These are phyloP conservation scores for Poeciliopsis infans DNA, from an alignment of 2,797 vertebrate genomes.

Conservation along the genomic window DNA sequence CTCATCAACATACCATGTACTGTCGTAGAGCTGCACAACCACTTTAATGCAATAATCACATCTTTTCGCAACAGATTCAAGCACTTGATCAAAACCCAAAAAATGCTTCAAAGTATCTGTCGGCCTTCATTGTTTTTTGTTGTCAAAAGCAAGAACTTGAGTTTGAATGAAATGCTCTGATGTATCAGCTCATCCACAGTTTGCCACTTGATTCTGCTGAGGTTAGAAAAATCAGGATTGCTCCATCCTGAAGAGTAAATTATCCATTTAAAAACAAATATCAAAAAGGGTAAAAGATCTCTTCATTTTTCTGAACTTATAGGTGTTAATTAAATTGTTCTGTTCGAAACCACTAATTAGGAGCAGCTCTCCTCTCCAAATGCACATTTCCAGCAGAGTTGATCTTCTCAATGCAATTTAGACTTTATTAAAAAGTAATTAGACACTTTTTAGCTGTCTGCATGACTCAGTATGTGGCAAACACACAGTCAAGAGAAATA, in stretches of 20 bases:
- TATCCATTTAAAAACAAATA: constrained; percentile 7
- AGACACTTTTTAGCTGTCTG: constrained; percentile 13
- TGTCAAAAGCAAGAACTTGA: constrained; percentile 1
- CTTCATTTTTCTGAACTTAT: not conserved
- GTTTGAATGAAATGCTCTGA: constrained; percentile 24
- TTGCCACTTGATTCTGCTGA: constrained; percentile 23
- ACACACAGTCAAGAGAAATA: constrained; percentile 3
- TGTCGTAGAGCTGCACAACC: constrained; percentile 39
- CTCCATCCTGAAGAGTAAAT: not conserved
- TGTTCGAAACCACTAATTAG: not conserved
- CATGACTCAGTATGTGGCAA: no score
- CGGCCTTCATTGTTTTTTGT: constrained; percentile 12
- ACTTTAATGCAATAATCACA: constrained; percentile 49
- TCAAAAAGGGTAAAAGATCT: not conserved
- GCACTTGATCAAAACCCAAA: constrained; percentile 28
- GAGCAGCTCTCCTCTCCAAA: not conserved
- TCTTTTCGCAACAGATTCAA: constrained; percentile 50
- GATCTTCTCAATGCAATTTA: constrained; percentile 6
- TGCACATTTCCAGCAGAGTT: not conserved
- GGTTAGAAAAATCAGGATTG: constrained; percentile 1
- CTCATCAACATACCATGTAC: constrained; percentile 32
- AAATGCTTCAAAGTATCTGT: constrained; percentile 35
- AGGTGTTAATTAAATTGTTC: not conserved
- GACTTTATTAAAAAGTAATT: constrained; percentile 20
- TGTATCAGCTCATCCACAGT: not conserved